Base-by-base conservation (phyloP, 2,113 vertebrate genomes). In the Turnix velox region DNA sequence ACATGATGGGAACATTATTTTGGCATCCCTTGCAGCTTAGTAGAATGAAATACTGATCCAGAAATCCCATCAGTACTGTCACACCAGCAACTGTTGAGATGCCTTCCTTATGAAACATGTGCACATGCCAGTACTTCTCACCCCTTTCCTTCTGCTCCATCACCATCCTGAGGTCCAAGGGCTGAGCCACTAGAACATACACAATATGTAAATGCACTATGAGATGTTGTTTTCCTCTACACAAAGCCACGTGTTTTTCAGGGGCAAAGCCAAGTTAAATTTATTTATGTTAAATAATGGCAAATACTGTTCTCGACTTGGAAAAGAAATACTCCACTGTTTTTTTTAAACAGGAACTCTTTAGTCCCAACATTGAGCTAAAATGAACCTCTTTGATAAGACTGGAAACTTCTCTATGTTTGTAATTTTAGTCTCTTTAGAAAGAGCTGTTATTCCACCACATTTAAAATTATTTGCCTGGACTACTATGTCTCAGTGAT, bases 251-350 rank as follows among this genome's bases (percentile, higher is more conserved):
- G 5, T 9, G 0, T 4, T 65, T 61, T 62, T 67, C 22, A 74
- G 8, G 4, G 13, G 54, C 12, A 35, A 42, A 85, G 75, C 0
- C 2, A 84, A 81, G 63, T 66, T 15, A 51, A 62, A 13, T 2
- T 81, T 73, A 39, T 4, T 23, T 71, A 31, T 48, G 14, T 58
- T 49, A 67, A 71, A 25, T 57, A 58, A 66, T 67, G 12, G 2
- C 45, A 71, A 65, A 24, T 37, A 17, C 7, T 22, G 3, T 58
- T 62, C 39, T 67, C 20, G 19, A 63, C 3, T 51, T 51, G 23
- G 5, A 72, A 82, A 92, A 68, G 0, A 79, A 48, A 78, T n/a
- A 4, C 1, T 1, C 0, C 22, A 20, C 1, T 48, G 2, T 22
- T 75, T 82, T 30, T 76, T 51, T 42, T 35, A 61, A 61, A 27